Evolutionary conservation across 1,140 invertebrate species (phyloP).

Genomic region (Arion vulgaris): DNA sequence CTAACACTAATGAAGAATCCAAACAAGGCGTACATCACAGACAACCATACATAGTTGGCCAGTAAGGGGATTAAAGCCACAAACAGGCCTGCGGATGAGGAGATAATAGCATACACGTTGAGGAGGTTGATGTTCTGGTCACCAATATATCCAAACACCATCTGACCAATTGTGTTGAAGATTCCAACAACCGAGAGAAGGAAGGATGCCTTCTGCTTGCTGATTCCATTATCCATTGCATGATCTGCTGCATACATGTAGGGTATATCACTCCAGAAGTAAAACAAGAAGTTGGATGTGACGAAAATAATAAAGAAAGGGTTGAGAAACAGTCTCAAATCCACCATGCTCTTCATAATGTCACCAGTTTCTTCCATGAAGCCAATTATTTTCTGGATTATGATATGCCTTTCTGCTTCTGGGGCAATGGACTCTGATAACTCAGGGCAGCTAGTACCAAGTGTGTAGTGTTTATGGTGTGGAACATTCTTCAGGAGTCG

Average conservation of each 20-base stretch:
- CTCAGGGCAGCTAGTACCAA: conserved; percentile 61
- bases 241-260: conserved; percentile 67
- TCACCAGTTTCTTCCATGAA: conserved; percentile 39
- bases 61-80: conserved; percentile 58
- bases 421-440: conserved; percentile 38
- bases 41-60: conserved; percentile 50
- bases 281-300: conserved; percentile 66
- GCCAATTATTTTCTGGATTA: conserved; percentile 33
- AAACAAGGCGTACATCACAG: conserved; percentile 57
- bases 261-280: conserved; percentile 67
- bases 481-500: conserved; percentile 48
- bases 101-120: conserved; percentile 63
- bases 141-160: conserved; percentile 88
- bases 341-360: conserved; percentile 63
- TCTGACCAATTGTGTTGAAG: conserved; percentile 79
- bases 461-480: conserved; percentile 36
- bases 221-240: conserved; percentile 56
- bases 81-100: conserved; percentile 55
- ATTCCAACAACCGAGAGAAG: conserved; percentile 91
- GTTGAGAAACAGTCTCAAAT: conserved; percentile 49
- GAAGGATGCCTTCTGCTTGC: conserved; percentile 84
- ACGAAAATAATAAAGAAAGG: conserved; percentile 59
- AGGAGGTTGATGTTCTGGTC: conserved; percentile 76
- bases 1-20: conserved; percentile 71
- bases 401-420: not conserved